These are phyloP conservation scores for Drymonia ruficornis DNA, from an alignment of 2,888 invertebrate species.

Conservation along the genomic window DNA sequence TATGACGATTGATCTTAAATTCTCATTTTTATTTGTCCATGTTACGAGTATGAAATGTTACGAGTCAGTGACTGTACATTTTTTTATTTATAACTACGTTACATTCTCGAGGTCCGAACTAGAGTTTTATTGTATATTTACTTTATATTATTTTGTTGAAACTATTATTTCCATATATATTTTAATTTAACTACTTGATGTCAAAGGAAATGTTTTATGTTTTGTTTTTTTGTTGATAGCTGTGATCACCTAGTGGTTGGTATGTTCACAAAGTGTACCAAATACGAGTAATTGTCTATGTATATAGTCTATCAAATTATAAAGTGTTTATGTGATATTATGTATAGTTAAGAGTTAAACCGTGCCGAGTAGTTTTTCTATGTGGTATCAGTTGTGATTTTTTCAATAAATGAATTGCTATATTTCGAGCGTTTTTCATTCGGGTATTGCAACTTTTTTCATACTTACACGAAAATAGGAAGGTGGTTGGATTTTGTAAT, in stretches of 20 bases:
- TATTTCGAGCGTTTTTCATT: conserved; percentile 44
- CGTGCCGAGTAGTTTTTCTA: conserved; percentile 85
- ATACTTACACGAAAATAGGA: not conserved
- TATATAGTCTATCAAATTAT: conserved; percentile 81
- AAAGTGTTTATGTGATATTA: conserved; percentile 84
- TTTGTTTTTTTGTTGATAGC: conserved; percentile 46
- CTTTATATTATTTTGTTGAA: conserved; percentile 33
- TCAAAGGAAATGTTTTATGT: conserved; percentile 39
- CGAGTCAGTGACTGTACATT: too few species aligned
- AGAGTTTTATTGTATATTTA: conserved; percentile 26
- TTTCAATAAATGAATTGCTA: conserved; percentile 81
- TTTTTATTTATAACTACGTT: not conserved
- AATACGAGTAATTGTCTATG: conserved; percentile 66
- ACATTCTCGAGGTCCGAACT: not conserved
- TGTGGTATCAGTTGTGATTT: conserved; percentile 85
- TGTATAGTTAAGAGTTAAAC: conserved; percentile 83
- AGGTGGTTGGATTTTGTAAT: not conserved
- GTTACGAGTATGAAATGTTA: too few species aligned
- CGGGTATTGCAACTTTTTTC: not conserved
- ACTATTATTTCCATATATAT: conserved; percentile 32
- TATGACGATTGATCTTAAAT: too few species aligned
- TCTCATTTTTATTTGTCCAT: too few species aligned
- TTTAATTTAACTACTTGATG: conserved; percentile 29
- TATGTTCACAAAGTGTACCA: conserved; percentile 68
- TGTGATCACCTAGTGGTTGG: conserved; percentile 59